These are phyloP conservation scores for Chloroceryle aenea DNA, from an alignment of 2,113 vertebrate genomes.

Conservation along the genomic window DNA sequence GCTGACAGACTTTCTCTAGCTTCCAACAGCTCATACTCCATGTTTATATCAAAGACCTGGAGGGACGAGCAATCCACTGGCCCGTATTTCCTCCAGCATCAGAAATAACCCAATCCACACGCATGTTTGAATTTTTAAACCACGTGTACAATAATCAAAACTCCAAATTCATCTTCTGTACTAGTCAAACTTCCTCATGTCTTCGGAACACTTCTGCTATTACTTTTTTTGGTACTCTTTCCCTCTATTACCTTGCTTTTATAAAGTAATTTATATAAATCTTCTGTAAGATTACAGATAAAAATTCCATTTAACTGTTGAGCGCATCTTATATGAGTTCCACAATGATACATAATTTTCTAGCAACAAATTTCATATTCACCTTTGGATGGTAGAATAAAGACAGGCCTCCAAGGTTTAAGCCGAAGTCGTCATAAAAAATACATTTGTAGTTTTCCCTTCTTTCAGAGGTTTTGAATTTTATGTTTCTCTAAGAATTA, in stretches of 20 bases:
- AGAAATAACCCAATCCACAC: background rate
- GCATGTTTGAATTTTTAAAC: background rate
- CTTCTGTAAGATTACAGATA: conserved; percentile 44
- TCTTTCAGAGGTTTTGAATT: background rate
- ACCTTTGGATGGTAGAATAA: conserved; percentile 19
- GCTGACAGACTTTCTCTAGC: background rate
- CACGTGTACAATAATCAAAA: background rate
- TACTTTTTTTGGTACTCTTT: conserved; percentile 25
- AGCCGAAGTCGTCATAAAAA: conserved; percentile 15
- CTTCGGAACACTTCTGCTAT: conserved; percentile 7
- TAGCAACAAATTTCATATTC: conserved; percentile 36
- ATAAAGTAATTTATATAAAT: conserved; percentile 56
- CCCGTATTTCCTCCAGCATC: background rate
- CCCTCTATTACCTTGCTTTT: conserved; percentile 31
- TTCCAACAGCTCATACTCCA: background rate
- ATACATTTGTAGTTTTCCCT: background rate
- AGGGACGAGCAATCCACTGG: background rate
- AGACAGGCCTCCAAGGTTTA: conserved; percentile 33
- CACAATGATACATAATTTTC: conserved; percentile 50
- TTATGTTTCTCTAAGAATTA: conserved; percentile 33
- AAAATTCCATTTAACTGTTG: conserved; percentile 65
- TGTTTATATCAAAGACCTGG: background rate
- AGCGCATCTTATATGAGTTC: conserved; percentile 29
- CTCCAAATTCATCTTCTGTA: background rate
- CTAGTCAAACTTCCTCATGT: background rate